Base-by-base conservation (phyloP, 2,113 vertebrate species). In the Chinchilla lanigera region DNA sequence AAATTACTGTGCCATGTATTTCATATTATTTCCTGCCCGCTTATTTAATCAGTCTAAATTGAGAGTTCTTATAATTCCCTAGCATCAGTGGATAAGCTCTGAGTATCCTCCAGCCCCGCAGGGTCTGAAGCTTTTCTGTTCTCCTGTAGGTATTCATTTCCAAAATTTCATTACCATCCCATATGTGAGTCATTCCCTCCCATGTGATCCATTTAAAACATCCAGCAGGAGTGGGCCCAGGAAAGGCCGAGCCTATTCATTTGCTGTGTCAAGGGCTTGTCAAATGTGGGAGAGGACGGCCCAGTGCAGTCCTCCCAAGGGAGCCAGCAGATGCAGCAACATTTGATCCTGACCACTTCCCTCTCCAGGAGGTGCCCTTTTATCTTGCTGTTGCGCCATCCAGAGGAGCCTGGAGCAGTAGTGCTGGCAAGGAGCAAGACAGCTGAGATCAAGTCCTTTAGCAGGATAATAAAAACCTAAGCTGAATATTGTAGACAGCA, bases 161-260 rank as follows among this genome's bases (percentile, higher is more conserved):
- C 85, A 92, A 94, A 96, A 97, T 92, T 84, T 84, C 81, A 94
- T 97, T 97, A 95, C 71, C 94, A 63, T 52, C 95, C 94, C 77
- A 88, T 96, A 22, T 81, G 71, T 94, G 97, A 97, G 90, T 98
- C 95, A 97, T 86, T 94, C 87, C 83, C 93, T 97, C 97, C 97
- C 94, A 78, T 84, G 92, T 86, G 96, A 67, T 73, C 90, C 97
- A 44, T 89, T 96, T 93, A 78, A 97, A 94, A 92, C 89, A 71
- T 77, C 75, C 80, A 56, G 38, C 28, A 50, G 54, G 77, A 81
- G 67, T 86, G 14, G 87, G 85, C 78, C 73, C 89, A 33, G 87
- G 50, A 92, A 86, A 96, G 82, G 84, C 84, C 35, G 47, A 50
- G 58, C 61, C 60, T 81, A 80, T 92, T 93, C 85, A 52, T 80